Evolutionary conservation across 2,888 invertebrate species (phyloP).

Genomic region (Elegia similella): DNA sequence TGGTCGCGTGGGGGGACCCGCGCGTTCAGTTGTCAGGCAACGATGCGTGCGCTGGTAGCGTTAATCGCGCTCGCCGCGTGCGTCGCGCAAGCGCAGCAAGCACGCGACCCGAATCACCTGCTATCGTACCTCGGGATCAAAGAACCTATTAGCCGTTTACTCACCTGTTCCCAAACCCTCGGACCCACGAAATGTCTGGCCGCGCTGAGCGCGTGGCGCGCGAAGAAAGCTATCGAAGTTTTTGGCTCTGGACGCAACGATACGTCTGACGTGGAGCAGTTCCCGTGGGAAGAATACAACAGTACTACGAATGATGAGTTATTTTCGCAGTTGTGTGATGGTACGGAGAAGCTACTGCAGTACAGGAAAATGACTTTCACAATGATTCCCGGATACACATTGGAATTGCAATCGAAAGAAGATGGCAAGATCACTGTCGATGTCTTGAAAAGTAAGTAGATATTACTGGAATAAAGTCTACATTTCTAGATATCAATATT

Average conservation of each 20-base stretch:
- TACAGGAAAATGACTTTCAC: slow-evolving; percentile 72
- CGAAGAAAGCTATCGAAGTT: slow-evolving; percentile 52
- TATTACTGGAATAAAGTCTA: no score
- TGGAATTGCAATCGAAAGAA: slow-evolving; percentile 75
- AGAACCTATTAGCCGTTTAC: slow-evolving; percentile 35
- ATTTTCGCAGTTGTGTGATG: slow-evolving; percentile 69
- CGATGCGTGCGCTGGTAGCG: slow-evolving; percentile 72
- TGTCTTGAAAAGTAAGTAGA: slow-evolving; percentile 67
- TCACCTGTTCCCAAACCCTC: slow-evolving; percentile 51
- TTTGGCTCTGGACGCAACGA: slow-evolving; percentile 37
- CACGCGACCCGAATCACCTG: slow-evolving; percentile 22
- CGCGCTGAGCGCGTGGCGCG: slow-evolving; percentile 78
- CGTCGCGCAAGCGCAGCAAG: slow-evolving; percentile 37
- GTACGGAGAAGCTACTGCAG: slow-evolving; percentile 74
- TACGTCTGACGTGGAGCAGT: slow-evolving; percentile 52
- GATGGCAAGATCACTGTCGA: slow-evolving; percentile 75
- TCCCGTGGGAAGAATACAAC: slow-evolving; percentile 66
- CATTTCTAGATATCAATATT: background rate
- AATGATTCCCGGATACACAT: slow-evolving; percentile 72
- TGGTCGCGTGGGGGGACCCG: slow-evolving; percentile 38
- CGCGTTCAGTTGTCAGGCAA: slow-evolving; percentile 60
- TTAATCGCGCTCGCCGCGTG: slow-evolving; percentile 54
- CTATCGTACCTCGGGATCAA: slow-evolving; percentile 36
- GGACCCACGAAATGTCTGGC: slow-evolving; percentile 79
- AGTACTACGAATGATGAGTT: slow-evolving; percentile 71